Evolutionary conservation across 2,888 invertebrate genomes (phyloP).

Genomic region (Ceraclea dissimilis): DNA sequence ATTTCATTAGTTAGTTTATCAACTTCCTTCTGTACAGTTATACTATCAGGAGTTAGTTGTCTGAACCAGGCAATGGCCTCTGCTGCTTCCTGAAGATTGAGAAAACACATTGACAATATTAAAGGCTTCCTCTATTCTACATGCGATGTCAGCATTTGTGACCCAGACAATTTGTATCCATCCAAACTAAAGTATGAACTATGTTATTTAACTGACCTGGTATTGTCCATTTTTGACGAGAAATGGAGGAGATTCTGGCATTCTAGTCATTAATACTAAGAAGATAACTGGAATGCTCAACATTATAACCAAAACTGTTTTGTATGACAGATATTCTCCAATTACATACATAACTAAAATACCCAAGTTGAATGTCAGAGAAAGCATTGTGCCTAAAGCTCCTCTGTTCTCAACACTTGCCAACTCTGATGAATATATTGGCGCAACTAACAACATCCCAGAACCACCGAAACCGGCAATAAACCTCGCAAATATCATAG

Average conservation of each 20-base stretch:
- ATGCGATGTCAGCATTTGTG: no score
- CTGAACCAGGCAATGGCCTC: slow-evolving; percentile 22
- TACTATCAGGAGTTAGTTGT: slow-evolving; percentile 15
- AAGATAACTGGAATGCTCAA: slow-evolving; percentile 42
- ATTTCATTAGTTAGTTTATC: slow-evolving; percentile 6
- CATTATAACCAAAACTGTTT: slow-evolving; percentile 43
- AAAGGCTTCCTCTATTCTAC: no score
- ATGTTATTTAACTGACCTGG: background rate
- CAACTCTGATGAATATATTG: slow-evolving; percentile 49
- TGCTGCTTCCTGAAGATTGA: slow-evolving; percentile 22
- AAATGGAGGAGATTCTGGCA: slow-evolving; percentile 57
- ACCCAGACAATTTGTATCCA: no score
- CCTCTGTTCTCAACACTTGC: slow-evolving; percentile 49
- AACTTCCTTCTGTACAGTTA: slow-evolving; percentile 14
- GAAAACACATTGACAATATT: no score
- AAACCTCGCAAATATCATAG: slow-evolving; percentile 40
- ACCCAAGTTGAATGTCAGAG: slow-evolving; percentile 43
- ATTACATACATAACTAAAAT: slow-evolving; percentile 43
- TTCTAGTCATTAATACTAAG: slow-evolving; percentile 39
- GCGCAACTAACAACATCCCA: slow-evolving; percentile 38
- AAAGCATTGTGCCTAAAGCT: slow-evolving; percentile 49
- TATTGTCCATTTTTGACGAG: slow-evolving; percentile 32
- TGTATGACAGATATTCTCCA: slow-evolving; percentile 45
- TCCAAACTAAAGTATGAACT: no score
- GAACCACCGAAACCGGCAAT: slow-evolving; percentile 46